Evolutionary conservation across 2,113 vertebrate genomes (phyloP).

Genomic region (Syrrhaptes paradoxus): DNA sequence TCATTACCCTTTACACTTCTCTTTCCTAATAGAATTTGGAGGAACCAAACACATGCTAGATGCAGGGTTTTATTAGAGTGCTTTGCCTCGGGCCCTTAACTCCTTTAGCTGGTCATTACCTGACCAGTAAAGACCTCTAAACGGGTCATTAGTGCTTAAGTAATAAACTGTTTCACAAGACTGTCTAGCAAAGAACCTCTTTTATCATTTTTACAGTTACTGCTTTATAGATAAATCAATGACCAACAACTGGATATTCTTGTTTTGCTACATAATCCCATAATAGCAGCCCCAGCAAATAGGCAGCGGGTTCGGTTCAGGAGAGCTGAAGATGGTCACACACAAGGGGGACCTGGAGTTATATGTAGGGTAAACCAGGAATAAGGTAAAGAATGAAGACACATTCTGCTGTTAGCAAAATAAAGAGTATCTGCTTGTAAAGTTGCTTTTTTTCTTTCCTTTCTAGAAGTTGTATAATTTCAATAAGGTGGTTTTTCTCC

Average conservation of each 20-base stretch:
- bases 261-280: slow-evolving; percentile 44
- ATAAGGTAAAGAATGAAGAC: background rate
- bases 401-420: background rate
- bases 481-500: background rate
- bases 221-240: slow-evolving; percentile 73
- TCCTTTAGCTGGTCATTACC: slow-evolving; percentile 71
- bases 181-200: slow-evolving; percentile 50
- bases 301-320: background rate
- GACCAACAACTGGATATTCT: slow-evolving; percentile 38
- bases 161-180: slow-evolving; percentile 70
- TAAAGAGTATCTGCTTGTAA: background rate
- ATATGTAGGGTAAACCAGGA: background rate
- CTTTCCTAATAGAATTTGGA: slow-evolving; percentile 59
- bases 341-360: fast-evolving
- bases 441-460: background rate
- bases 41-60: slow-evolving; percentile 44
- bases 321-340: background rate
- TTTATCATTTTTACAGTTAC: slow-evolving; percentile 71
- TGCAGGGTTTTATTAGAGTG: slow-evolving; percentile 63
- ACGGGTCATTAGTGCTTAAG: slow-evolving; percentile 71
- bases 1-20: slow-evolving; percentile 55
- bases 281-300: slow-evolving; percentile 2
- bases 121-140: slow-evolving; percentile 74
- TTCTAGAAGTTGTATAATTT: background rate
- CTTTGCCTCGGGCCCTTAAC: slow-evolving; percentile 69